These are phyloP conservation scores for Amblyopsis rosae DNA, from an alignment of 2,113 vertebrate species.

Conservation along the genomic window DNA sequence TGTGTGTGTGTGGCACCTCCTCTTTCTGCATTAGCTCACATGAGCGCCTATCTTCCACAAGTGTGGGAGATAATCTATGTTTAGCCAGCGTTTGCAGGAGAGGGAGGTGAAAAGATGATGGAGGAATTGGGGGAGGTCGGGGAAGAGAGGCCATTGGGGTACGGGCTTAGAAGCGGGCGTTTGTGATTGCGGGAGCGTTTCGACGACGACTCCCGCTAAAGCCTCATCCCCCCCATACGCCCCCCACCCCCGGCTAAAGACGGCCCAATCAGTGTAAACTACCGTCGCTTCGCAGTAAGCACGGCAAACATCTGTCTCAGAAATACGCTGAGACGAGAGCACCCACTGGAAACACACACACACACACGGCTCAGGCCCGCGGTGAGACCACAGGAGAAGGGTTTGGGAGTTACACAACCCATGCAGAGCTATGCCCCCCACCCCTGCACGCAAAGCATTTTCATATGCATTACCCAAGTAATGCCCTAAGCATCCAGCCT, in stretches of 20 bases:
- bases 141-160: conserved; percentile 3
- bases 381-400: too few relatives aligned
- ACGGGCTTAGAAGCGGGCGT: background rate
- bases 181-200: conserved; percentile 17
- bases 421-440: too few relatives aligned
- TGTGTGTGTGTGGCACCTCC: background rate
- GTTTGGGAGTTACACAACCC: too few relatives aligned
- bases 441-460: too few relatives aligned
- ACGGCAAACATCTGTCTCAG: conserved; percentile 49
- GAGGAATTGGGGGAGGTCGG: background rate
- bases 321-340: conserved; percentile 14
- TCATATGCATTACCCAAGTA: too few relatives aligned
- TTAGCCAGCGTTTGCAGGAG: conserved; percentile 9
- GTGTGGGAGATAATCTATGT: conserved; percentile 42
- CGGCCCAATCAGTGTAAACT: conserved; percentile 54
- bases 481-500: too few relatives aligned
- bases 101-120: too few relatives aligned
- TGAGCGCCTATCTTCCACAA: conserved; percentile 38
- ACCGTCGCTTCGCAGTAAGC: conserved; percentile 40
- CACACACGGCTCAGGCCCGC: too few relatives aligned
- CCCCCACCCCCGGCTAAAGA: conserved; percentile 21
- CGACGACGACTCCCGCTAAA: conserved; percentile 20
- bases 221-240: conserved; percentile 1
- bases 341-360: conserved; percentile 23
- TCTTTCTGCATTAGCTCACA: too few relatives aligned